Evolutionary conservation across 2,797 vertebrate genomes (phyloP), one percentile per base, ranked within the genome.

Genomic region (Sebastes wilsoni): DNA sequence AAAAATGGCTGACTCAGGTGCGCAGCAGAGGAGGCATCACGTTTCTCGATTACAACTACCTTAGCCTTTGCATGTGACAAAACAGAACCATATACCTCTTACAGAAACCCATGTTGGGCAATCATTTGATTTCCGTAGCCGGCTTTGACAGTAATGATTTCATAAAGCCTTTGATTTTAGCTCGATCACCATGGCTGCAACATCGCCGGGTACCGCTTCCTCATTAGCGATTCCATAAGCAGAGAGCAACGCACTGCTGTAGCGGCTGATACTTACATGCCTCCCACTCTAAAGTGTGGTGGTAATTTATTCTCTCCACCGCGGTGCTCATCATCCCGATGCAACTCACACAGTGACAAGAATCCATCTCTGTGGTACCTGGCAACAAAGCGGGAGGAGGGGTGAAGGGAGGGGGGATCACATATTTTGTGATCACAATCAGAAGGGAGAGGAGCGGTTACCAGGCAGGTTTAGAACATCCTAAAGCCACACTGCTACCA

Each of bases 1-100:
- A 87, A 90, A 92, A 94, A 92, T 88, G 89, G 88, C 89, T 94
- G 92, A 93, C 81, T 94, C 92, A 94, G 87, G 82, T 84, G 64
- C 66, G 52, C 28, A 49, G 83, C 62, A 68, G 66, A 74, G 72
- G 77, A 80, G 76, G 70, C 69, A 27, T 55, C 54, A 23, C 66
- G 77, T 73, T 64, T 80, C 67, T 61, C 49, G 4, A 56, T 64
- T 55, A 49, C 46, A 75, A n/a, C 38, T 77, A 13, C 66, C 8
- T 13, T 27, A 68, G 62, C 72, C 64, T 79, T 75, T 86, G 77
- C 75, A 5, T 77, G 73, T 54, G 70, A 90, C 79, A 89, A 91
- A 91, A 87, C 80, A 86, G 65, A 82, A 64, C 32, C 65, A 59
- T 84, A 82, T 80, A 77, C 62, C 68, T 83, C 60, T 85, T 79